Evolutionary conservation across 2,113 vertebrate species (phyloP).

Genomic region (Oncorhynchus mykiss): DNA sequence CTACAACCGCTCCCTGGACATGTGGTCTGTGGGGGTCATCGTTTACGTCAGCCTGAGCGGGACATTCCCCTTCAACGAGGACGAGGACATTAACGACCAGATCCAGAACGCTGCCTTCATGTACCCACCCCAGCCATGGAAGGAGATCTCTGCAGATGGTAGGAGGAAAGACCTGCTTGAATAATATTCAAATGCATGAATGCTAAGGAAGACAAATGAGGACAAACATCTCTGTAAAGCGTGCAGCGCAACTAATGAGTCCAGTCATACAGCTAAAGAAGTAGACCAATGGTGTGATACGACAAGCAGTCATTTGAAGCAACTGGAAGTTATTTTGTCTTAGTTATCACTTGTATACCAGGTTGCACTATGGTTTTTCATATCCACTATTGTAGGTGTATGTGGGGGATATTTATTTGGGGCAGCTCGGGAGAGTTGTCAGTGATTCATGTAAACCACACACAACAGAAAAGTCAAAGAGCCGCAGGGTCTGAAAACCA

Average conservation of each 20-base stretch:
- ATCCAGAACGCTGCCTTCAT: conserved; percentile 98
- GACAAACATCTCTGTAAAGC: too few species aligned
- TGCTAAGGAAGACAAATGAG: too few species aligned
- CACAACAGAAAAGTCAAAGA: too few species aligned
- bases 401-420: too few species aligned
- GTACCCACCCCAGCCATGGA: conserved; percentile 96
- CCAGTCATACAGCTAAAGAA: too few species aligned
- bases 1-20: conserved; percentile 96
- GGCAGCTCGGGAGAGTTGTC: not conserved
- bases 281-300: too few species aligned
- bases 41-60: conserved; percentile 96
- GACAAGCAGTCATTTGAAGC: too few species aligned
- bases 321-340: too few species aligned
- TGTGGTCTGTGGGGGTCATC: conserved; percentile 98
- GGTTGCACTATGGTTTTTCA: too few species aligned
- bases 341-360: too few species aligned
- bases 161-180: conserved; percentile 29
- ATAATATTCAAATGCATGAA: not conserved
- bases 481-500: not conserved
- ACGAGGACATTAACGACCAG: conserved; percentile 98
- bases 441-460: not conserved
- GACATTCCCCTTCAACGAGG: conserved; percentile 97
- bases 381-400: too few species aligned
- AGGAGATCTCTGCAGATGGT: conserved; percentile 94
- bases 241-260: too few species aligned